phyloP scores from a whole-genome alignment of 2,888 invertebrate species.

The Griposia aprilina region DNA sequence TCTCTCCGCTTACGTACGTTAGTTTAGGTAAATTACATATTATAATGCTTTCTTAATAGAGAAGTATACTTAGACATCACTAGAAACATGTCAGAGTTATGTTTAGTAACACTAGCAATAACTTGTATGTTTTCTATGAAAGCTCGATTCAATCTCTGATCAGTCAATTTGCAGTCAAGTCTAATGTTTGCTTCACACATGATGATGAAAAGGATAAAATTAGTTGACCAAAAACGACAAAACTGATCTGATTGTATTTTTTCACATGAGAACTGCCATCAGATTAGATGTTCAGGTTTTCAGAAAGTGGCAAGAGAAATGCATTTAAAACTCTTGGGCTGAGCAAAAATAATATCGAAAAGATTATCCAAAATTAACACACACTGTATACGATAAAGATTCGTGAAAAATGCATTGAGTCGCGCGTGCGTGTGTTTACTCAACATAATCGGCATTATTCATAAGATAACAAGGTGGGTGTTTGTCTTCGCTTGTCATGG shows the following conservation, averaged over 20 bases:
- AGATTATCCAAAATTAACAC: constrained; percentile 63
- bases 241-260: not conserved
- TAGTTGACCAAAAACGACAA: not conserved
- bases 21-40: not conserved
- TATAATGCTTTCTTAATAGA: not conserved
- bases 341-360: constrained; percentile 5
- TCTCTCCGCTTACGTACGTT: not conserved
- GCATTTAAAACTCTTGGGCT: not conserved
- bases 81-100: not conserved
- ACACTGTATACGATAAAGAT: constrained; percentile 84
- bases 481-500: constrained; percentile 89
- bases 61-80: not conserved
- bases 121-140: not conserved
- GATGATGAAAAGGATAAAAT: not conserved
- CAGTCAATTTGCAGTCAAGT: not conserved
- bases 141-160: not conserved
- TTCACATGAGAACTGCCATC: not conserved
- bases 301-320: not conserved
- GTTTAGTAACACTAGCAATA: not conserved
- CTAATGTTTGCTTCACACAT: not conserved
- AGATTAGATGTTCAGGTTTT: not conserved
- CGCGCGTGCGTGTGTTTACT: constrained; percentile 86
- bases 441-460: constrained; percentile 90
- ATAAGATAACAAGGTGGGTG: constrained; percentile 88
- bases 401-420: constrained; percentile 87